Evolutionary conservation across 2,797 vertebrate species (phyloP), one percentile per base, ranked within the genome.

Genomic region (Helarctos malayanus): DNA sequence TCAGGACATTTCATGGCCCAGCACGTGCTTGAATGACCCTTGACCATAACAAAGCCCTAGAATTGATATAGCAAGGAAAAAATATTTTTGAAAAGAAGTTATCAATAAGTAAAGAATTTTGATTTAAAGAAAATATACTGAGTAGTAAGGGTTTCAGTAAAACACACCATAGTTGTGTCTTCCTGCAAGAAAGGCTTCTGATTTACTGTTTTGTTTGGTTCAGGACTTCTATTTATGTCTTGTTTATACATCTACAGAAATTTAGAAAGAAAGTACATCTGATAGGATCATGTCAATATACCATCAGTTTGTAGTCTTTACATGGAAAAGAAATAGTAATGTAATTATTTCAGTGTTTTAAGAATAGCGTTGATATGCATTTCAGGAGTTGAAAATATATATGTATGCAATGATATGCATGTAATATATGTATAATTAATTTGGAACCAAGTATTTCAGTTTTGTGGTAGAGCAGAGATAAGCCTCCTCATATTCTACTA

Each of bases 91-190:
- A 57, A 90, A 96, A 89, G 47, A 88, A 19, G 11, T 41, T 83
- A 82, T 91, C 41, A 85, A 76, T 92, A 80, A 95, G 59, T 32
- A 95, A 94, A 97, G 16, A 79, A 86, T 91, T 96, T 65, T 83
- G 13, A 35, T 79, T 93, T 59, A 59, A 95, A 90, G 61, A 81
- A 97, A 65, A 88, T 93, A 89, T 27, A 52, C 14, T 78, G 27
- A 71, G 11, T 59, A 88, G 59, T 63, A 84, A 94, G 18, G 1
- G 5, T 84, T 93, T 95, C 38, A 49, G 19, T 73, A 32, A 91
- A 93, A 83, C 15, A 89, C 81, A 86, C 29, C 35, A n/a, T 23
- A 85, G 41, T 73, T 91, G 9, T 90, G n/a, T 76, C 69, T 96
- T 84, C 23, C 59, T 93, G 27, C 5, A 41, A 2, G 27, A 84